Conservation (phyloP, 2,888 invertebrate genomes). For the Standfussiana lucernea region DNA sequence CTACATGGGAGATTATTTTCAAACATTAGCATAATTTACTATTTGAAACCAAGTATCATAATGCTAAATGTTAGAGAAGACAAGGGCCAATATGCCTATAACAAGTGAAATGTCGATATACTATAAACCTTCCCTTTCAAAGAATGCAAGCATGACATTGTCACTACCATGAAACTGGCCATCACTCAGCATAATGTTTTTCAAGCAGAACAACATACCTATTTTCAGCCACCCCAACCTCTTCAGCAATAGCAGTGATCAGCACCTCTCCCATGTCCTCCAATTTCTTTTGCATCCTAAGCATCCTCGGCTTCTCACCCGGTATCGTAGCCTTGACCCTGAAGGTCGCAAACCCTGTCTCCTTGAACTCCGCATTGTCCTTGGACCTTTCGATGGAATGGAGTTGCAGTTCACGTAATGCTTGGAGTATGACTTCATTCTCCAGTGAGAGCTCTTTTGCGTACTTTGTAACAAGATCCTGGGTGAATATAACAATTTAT, state of each 20-base stretch:
- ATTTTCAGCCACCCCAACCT: slow-evolving; percentile 81
- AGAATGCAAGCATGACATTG: neutral
- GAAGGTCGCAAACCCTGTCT: slow-evolving; percentile 94
- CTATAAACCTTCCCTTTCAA: neutral
- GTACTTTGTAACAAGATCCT: slow-evolving; percentile 92
- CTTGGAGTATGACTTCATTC: slow-evolving; percentile 87
- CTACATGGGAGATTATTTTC: neutral
- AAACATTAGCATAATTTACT: neutral
- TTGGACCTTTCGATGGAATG: slow-evolving; percentile 94
- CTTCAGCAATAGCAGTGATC: slow-evolving; percentile 88
- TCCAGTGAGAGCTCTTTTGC: slow-evolving; percentile 89
- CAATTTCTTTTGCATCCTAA: slow-evolving; percentile 91
- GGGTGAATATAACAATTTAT: slow-evolving; percentile 26
- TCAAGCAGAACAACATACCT: slow-evolving; percentile 77
- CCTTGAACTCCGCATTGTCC: slow-evolving; percentile 92
- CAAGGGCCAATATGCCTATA: neutral
- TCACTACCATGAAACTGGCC: neutral
- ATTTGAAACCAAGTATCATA: neutral
- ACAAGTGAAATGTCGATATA: neutral
- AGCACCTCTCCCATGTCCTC: slow-evolving; percentile 90
- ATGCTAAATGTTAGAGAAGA: neutral
- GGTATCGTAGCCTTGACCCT: slow-evolving; percentile 92
- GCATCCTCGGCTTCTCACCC: slow-evolving; percentile 85
- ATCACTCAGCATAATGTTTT: neutral
- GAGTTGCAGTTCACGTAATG: slow-evolving; percentile 92